Evolutionary conservation across 2,797 vertebrate species (phyloP), one percentile per base, ranked within the genome.

Genomic region (Ctenosaura bakeri): DNA sequence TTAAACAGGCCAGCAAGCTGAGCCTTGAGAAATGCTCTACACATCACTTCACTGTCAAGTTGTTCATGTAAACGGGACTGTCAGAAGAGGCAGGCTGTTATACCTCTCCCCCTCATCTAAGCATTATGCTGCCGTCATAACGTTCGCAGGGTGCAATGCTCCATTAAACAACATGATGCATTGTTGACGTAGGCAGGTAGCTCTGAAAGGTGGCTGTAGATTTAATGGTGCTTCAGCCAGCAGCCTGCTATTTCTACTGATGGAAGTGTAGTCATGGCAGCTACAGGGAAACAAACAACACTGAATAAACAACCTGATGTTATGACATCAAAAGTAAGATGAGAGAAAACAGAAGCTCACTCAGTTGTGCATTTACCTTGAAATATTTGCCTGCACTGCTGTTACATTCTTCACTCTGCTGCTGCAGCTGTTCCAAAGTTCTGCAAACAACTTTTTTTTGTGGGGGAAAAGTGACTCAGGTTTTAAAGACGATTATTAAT

Each of bases 161-260:
- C 16, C 0, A 1, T 82, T 64, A 46, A 87, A 83, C 52, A 42
- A 2, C 4, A 4, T 69, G 66, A 69, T 69, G n/a, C 59, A 5
- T 35, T 69, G 24, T 46, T 90, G 87, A 69, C 86, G 73, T 4
- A 84, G 26, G 14, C 6, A 42, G 54, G 6, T 64, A 54, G 14
- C 50, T 32, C 59, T 92, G 91, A 79, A 83, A 83, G 22, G 1
- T 13, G 24, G 50, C 74, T 59, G 7, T 66, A 22, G 18, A 20
- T 83, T 83, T 86, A 56, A 38, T 13, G 2, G 83, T 3, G 0
- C 50, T 66, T 87, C 87, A 90, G 18, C 54, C 80, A 26, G 54
- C 6, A 12, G 7, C 1, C 8, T 3, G 1, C 10, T 12, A 0
- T 18, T 0, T 0, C 22, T 0, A 0, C 0, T 1, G 62, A 71